phyloP scores from a whole-genome alignment of 2,888 invertebrate species.

The Zygothrica quintamaculata region DNA sequence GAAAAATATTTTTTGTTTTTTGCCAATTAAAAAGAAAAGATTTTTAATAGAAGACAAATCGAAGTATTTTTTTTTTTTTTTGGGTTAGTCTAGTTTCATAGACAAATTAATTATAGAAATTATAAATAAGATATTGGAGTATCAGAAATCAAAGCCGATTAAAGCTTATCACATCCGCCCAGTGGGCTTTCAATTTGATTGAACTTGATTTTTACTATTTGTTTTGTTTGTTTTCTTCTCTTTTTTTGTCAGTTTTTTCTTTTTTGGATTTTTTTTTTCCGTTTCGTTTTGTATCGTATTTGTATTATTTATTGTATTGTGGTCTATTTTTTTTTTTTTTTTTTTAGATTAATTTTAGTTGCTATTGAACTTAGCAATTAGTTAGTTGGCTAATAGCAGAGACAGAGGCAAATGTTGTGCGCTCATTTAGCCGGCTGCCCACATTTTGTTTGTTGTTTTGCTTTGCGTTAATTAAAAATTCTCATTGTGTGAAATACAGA shows the following conservation, averaged over 20 bases:
- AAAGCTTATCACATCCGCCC: conserved; percentile 60
- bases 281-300: neutral
- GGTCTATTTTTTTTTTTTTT: conserved; percentile 38
- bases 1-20: conserved; percentile 11
- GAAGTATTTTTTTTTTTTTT: conserved; percentile 9
- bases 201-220: conserved; percentile 27
- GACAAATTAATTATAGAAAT: conserved; percentile 51
- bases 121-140: conserved; percentile 59
- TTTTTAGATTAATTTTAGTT: conserved; percentile 53
- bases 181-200: conserved; percentile 16
- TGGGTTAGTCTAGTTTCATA: conserved; percentile 27
- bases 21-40: conserved; percentile 14
- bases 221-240: conserved; percentile 12
- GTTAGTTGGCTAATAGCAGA: conserved; percentile 45
- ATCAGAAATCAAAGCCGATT: conserved; percentile 63
- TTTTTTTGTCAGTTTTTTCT: conserved; percentile 15
- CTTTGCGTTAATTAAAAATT: conserved; percentile 57
- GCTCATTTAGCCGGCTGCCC: conserved; percentile 54
- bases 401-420: conserved; percentile 22
- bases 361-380: conserved; percentile 72
- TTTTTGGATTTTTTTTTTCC: conserved; percentile 23
- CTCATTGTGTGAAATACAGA: conserved; percentile 46
- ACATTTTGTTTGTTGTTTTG: conserved; percentile 42
- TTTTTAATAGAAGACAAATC: neutral
- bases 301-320: conserved; percentile 8